Evolutionary conservation across 2,113 vertebrate genomes (phyloP).

Genomic region (Chaetops frenatus): DNA sequence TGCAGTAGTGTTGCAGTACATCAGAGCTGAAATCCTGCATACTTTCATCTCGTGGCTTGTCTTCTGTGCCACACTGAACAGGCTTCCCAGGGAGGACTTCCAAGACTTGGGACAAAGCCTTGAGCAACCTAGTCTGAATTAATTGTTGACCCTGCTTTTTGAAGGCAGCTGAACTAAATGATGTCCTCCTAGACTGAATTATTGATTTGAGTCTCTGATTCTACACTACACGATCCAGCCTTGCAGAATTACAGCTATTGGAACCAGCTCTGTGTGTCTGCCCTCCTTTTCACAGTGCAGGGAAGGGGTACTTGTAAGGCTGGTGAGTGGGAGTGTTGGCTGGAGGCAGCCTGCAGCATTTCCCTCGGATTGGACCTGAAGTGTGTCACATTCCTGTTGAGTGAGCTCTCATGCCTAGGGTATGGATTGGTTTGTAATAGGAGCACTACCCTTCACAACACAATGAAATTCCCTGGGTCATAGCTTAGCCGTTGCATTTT

Average conservation of each 20-base stretch:
- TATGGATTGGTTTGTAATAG: background rate
- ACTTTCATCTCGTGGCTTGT: accelerated
- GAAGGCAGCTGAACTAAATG: background rate
- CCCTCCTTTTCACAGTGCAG: background rate
- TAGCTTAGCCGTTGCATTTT: background rate
- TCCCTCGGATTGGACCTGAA: background rate
- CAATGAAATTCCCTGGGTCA: background rate
- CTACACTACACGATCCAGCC: background rate
- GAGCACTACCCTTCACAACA: background rate
- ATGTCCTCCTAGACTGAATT: background rate
- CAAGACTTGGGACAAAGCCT: background rate
- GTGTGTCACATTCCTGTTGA: background rate
- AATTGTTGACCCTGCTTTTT: background rate
- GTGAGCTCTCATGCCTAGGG: background rate
- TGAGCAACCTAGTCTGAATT: background rate
- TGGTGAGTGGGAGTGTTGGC: background rate
- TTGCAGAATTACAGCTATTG: background rate
- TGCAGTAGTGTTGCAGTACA: background rate
- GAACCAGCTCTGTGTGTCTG: background rate
- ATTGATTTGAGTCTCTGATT: background rate
- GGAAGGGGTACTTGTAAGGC: too few species aligned
- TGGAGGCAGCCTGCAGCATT: background rate
- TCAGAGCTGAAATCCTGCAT: background rate
- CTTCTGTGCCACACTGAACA: background rate
- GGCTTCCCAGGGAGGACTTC: background rate